phyloP scores from a whole-genome alignment of 1,140 invertebrate species.

The Cepaea nemoralis region DNA sequence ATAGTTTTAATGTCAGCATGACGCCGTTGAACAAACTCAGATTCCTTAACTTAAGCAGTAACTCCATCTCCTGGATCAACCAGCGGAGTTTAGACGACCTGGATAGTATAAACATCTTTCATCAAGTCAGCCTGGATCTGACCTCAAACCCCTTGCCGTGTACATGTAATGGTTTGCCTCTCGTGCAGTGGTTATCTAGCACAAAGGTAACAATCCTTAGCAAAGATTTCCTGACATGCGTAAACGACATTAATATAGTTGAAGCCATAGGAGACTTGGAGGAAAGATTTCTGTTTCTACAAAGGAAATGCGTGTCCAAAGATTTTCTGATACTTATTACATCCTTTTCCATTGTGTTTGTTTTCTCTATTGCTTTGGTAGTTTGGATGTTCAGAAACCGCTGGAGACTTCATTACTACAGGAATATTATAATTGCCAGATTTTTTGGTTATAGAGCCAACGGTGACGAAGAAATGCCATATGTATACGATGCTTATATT shows the following conservation, averaged over 20 bases:
- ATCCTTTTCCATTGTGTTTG: background rate
- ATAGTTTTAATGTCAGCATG: background rate
- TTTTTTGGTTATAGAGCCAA: background rate
- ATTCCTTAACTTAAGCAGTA: background rate
- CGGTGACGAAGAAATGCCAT: background rate
- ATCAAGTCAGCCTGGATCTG: background rate
- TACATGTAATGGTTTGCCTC: background rate
- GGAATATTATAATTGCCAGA: background rate
- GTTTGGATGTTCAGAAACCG: background rate
- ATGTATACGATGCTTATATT: conserved; percentile 45
- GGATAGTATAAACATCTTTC: background rate
- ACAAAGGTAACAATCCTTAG: background rate
- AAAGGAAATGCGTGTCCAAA: background rate
- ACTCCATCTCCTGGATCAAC: background rate
- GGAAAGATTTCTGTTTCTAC: background rate
- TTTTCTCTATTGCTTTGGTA: background rate
- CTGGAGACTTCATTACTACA: background rate
- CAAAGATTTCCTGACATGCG: background rate
- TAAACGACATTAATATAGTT: background rate
- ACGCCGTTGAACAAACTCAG: background rate
- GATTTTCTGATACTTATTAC: background rate
- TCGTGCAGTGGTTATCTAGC: background rate
- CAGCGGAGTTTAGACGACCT: background rate
- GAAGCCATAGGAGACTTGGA: background rate
- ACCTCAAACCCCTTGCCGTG: background rate